A percentile compares a stretch with the other conserved stretches of the same genome.
Conservation (phyloP, 2,797 vertebrate species). For the Spinus olivaceus region DNA sequence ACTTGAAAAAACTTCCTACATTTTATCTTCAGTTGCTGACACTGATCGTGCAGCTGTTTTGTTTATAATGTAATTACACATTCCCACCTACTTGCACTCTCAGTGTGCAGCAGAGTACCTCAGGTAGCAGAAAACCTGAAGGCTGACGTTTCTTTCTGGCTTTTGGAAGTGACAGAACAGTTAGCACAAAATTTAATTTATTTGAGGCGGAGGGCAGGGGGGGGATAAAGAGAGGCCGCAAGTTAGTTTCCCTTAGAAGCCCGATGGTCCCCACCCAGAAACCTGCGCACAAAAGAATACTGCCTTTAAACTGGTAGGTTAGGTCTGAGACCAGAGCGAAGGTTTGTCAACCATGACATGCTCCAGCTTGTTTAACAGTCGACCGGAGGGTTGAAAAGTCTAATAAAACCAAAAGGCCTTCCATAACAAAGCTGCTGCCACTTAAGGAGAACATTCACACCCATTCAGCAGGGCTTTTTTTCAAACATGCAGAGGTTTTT, state of each 20-base stretch:
- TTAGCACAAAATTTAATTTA: constrained; percentile 22
- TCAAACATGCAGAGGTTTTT: background rate
- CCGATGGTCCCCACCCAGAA: constrained; percentile 53
- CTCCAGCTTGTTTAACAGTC: constrained; percentile 48
- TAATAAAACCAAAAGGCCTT: constrained; percentile 56
- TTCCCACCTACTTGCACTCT: background rate
- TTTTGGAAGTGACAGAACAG: constrained; percentile 12
- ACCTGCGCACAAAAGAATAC: constrained; percentile 52
- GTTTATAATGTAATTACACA: background rate
- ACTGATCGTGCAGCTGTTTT: background rate
- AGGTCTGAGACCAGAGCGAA: constrained; percentile 58
- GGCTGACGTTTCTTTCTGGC: background rate
- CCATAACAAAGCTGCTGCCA: constrained; percentile 52
- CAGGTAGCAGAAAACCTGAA: background rate
- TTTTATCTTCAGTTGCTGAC: constrained; percentile 30
- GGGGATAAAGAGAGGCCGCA: background rate
- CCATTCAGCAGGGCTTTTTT: background rate
- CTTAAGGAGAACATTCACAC: constrained; percentile 36
- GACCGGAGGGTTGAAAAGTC: constrained; percentile 48
- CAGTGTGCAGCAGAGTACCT: background rate
- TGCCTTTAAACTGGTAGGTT: constrained; percentile 67
- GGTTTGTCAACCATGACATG: constrained; percentile 68
- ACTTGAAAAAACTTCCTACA: background rate
- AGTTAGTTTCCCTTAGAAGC: constrained; percentile 28
- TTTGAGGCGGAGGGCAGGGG: background rate